Percentiles rank a stretch among this genome's conserved stretches.
Evolutionary conservation across 2,888 invertebrate genomes (phyloP).

Genomic region (Tenthredo livida): DNA sequence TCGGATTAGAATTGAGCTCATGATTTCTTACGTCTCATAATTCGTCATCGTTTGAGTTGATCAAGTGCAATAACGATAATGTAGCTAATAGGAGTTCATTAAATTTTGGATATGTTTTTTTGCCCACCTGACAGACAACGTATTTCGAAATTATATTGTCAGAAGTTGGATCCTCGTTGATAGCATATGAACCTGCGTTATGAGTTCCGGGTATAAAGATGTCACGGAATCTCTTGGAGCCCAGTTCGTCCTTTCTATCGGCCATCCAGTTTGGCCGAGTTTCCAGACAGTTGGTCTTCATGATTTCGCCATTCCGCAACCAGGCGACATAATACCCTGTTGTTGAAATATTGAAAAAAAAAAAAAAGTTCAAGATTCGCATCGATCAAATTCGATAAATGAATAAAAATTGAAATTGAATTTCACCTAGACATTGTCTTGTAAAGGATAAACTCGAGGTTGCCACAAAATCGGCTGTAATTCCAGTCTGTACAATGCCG

Average conservation of each 20-base stretch:
- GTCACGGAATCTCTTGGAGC: constrained; percentile 78
- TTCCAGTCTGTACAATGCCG: constrained; percentile 66
- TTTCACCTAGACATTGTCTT: constrained; percentile 67
- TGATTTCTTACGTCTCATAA: background rate
- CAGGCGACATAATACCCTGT: constrained; percentile 68
- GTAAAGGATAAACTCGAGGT: constrained; percentile 64
- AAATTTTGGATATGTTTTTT: background rate
- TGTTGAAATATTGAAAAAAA: background rate
- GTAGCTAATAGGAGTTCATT: background rate
- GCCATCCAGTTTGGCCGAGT: constrained; percentile 83
- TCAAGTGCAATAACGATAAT: background rate
- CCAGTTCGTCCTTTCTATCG: constrained; percentile 77
- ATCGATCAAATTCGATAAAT: background rate
- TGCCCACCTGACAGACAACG: constrained; percentile 78
- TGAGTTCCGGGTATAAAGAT: constrained; percentile 87
- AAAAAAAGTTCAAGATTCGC: background rate
- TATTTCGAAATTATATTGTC: constrained; percentile 78
- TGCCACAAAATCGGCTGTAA: constrained; percentile 64
- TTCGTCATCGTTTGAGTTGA: background rate
- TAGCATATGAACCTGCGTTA: constrained; percentile 83
- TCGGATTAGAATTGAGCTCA: background rate
- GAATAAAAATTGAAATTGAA: background rate
- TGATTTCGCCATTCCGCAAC: constrained; percentile 69
- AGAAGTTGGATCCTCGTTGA: constrained; percentile 60
- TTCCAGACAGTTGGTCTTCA: constrained; percentile 78